phyloP scores from a whole-genome alignment of 2,113 vertebrate species.

The Zosterops pallidus region DNA sequence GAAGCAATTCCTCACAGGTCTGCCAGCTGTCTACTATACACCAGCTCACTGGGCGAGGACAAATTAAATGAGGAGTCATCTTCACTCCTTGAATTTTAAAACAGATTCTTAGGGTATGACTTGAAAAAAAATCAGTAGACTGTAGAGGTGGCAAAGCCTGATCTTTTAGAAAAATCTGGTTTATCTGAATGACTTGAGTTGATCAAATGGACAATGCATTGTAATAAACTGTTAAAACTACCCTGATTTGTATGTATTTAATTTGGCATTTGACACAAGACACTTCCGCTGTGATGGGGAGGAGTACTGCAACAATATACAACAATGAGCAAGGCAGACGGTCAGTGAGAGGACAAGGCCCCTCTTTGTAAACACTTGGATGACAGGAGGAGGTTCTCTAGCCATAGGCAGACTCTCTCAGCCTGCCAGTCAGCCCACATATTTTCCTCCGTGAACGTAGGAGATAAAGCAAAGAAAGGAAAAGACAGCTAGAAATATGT shows the following conservation, averaged over 20 bases:
- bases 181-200: background rate
- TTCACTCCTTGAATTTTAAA: constrained; percentile 10
- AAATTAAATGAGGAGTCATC: background rate
- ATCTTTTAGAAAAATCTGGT: background rate
- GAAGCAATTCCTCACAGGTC: background rate
- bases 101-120: background rate
- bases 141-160: background rate
- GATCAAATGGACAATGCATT: background rate
- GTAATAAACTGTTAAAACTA: background rate
- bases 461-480: background rate
- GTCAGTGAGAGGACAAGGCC: background rate
- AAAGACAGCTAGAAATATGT: background rate
- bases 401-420: background rate
- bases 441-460: background rate
- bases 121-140: background rate
- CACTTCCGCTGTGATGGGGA: background rate
- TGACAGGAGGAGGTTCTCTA: background rate
- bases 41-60: background rate
- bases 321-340: background rate
- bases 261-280: background rate
- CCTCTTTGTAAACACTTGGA: background rate
- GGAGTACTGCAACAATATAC: background rate
- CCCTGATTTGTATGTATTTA: background rate
- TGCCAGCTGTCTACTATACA: background rate
- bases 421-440: background rate